Percentiles rank a stretch among this genome's conserved stretches.
These are phyloP conservation scores for Capitella teleta DNA, from an alignment of 1,140 invertebrate species.

Conservation along the genomic window DNA sequence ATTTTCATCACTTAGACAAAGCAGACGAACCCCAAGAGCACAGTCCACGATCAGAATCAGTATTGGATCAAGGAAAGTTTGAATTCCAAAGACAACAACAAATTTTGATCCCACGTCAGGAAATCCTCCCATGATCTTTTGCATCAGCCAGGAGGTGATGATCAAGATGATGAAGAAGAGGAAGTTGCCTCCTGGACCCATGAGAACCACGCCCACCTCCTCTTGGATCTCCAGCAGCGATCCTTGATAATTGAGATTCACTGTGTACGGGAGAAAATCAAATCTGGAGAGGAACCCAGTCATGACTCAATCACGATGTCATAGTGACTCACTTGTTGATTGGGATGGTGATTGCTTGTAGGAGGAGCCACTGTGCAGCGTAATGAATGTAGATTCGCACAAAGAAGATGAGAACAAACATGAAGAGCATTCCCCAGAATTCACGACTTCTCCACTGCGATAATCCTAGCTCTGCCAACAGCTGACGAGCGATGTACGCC, in stretches of 20 bases:
- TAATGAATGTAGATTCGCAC: conserved; percentile 30
- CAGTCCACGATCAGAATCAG: conserved; percentile 28
- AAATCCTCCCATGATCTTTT: conserved; percentile 23
- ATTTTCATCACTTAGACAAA: not conserved
- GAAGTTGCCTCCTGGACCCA: conserved; percentile 29
- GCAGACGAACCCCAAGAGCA: conserved; percentile 16
- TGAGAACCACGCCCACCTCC: conserved; percentile 29
- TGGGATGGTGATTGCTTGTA: conserved; percentile 28
- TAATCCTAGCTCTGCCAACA: conserved; percentile 31
- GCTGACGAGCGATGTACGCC: conserved; percentile 29
- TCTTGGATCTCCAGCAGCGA: conserved; percentile 25
- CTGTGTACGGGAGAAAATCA: conserved; percentile 33
- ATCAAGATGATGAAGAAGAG: conserved; percentile 25
- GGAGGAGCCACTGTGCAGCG: conserved; percentile 31
- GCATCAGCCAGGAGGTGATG: conserved; percentile 20
- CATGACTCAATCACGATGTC: not conserved
- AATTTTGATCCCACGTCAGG: conserved; percentile 36
- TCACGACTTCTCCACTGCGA: conserved; percentile 34
- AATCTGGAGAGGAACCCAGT: conserved; percentile 22
- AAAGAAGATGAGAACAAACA: conserved; percentile 32
- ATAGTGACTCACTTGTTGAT: conserved; percentile 32
- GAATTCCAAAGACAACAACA: conserved; percentile 25
- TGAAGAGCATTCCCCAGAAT: conserved; percentile 37
- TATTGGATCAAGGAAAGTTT: conserved; percentile 28
- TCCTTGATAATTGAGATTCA: conserved; percentile 34